Base-by-base conservation (phyloP, 2,888 invertebrate genomes). In the Scotopteryx bipunctaria region DNA sequence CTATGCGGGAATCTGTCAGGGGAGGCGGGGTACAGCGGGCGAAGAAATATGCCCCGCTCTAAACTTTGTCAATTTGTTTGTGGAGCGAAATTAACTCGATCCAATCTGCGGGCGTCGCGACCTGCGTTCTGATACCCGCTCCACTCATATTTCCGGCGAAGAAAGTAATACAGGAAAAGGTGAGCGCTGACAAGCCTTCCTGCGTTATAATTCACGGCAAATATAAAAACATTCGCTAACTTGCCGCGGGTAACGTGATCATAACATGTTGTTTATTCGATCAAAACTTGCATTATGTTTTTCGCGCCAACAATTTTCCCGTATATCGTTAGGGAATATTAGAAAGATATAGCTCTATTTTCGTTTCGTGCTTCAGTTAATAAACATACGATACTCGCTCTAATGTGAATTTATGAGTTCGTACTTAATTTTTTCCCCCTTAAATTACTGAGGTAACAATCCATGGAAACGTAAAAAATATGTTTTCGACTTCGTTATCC, bases 51-150 rank as follows among this genome's bases (percentile, higher is more conserved):
- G 87, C 86, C 82, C 83, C 86, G 87, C 83, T 89, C 81, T 87
- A 87, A 90, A 90, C 89, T 90, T 90, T 90, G 89, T 89, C 90
- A 90, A 90, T 90, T 89, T 90, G 88, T 90, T 90, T 90, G 89
- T 89, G 86, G 86, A 87, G 87, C 80, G 85, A 90, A 89, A 90
- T 90, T 90, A 90, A 89, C 90, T 90, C 86, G 89, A 89, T 89
- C 89, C 86, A 87, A 89, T 89, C 90, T 88, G 86, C 78, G 85
- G 81, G 81, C 78, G 66, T 62, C 70, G 71, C 83, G 83, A 83
- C 82, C 82, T 77, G 81, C 76, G 78, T 76, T 64, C 76, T 72
- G 80, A 78, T 81, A 78, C 75, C 74, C 71, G 57, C 63, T 64
- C 69, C 71, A 68, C 74, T 78, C 81, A 80, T 77, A 80, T 81